These are phyloP conservation scores for Caenorhabditis panamensis DNA, from an alignment of 2,888 invertebrate genomes.

Conservation along the genomic window DNA sequence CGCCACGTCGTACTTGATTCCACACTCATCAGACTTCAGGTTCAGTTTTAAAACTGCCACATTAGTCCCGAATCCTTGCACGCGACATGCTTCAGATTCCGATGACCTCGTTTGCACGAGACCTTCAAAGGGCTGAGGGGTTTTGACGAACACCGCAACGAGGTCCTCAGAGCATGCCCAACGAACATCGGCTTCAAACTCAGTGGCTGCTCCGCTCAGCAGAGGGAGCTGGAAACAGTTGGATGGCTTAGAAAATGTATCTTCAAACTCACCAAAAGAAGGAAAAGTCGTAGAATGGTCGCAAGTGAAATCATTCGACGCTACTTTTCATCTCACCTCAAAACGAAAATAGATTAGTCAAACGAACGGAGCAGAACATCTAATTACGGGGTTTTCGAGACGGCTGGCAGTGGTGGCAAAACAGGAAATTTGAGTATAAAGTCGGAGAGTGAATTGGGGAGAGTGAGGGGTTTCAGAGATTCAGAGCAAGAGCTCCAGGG, in stretches of 20 bases:
- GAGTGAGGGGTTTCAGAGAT: neutral
- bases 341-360: slow-evolving; percentile 14
- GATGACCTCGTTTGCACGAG: slow-evolving; percentile 39
- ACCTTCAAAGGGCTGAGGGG: slow-evolving; percentile 62
- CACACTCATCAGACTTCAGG: slow-evolving; percentile 57
- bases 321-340: slow-evolving; percentile 57
- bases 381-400: neutral
- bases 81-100: slow-evolving; percentile 43
- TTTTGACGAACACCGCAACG: slow-evolving; percentile 61
- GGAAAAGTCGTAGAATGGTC: slow-evolving; percentile 36
- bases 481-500: neutral
- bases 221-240: slow-evolving; percentile 32
- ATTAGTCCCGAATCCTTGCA: slow-evolving; percentile 64
- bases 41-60: slow-evolving; percentile 61
- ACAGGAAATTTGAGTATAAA: slow-evolving; percentile 34
- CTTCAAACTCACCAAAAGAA: slow-evolving; percentile 26
- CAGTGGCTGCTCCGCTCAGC: slow-evolving; percentile 23
- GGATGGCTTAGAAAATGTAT: neutral
- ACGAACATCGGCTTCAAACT: slow-evolving; percentile 57
- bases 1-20: slow-evolving; percentile 47
- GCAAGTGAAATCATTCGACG: slow-evolving; percentile 53
- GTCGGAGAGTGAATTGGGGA: too few species aligned
- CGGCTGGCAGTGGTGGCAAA: neutral
- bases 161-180: slow-evolving; percentile 60
- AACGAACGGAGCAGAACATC: neutral